These are phyloP conservation scores for Agonopterix subpropinquella DNA, from an alignment of 2,888 invertebrate species.

Conservation along the genomic window DNA sequence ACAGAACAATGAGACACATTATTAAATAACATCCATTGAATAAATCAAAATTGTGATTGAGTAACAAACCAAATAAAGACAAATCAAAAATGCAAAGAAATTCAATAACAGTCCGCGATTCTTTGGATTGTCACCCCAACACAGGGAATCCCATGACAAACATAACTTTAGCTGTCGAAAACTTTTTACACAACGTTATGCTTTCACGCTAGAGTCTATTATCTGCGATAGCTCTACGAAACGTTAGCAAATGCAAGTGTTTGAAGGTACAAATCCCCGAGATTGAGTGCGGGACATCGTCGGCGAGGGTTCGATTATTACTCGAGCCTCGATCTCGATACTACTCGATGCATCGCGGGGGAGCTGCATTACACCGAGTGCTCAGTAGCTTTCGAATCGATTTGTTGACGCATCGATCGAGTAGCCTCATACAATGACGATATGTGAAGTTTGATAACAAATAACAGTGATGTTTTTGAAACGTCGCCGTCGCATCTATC, in stretches of 20 bases:
- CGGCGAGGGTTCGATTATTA: constrained; percentile 61
- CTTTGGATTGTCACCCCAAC: constrained; percentile 65
- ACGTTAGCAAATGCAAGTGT: constrained; percentile 17
- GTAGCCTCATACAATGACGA: constrained; percentile 3
- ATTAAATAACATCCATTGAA: constrained; percentile 19
- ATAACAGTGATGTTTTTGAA: too few species aligned
- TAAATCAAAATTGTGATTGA: constrained; percentile 21
- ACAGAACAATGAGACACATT: not conserved
- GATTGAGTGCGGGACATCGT: constrained; percentile 63
- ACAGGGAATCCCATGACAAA: constrained; percentile 34
- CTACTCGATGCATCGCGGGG: constrained; percentile 27
- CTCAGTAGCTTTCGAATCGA: constrained; percentile 39
- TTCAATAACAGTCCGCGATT: constrained; percentile 65
- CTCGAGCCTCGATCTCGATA: constrained; percentile 59
- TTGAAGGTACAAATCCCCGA: constrained; percentile 53
- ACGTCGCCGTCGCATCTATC: too few species aligned
- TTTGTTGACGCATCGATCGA: constrained; percentile 40
- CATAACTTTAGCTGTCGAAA: constrained; percentile 8
- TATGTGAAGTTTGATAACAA: too few species aligned
- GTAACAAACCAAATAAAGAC: constrained; percentile 48
- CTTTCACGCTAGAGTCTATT: constrained; percentile 22
- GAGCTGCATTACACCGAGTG: constrained; percentile 49
- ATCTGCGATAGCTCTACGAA: constrained; percentile 19
- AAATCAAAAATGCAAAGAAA: constrained; percentile 68
- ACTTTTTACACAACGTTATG: constrained; percentile 16